Conservation (phyloP, 2,888 invertebrate genomes). For the Phoenoteleia sp. region DNA sequence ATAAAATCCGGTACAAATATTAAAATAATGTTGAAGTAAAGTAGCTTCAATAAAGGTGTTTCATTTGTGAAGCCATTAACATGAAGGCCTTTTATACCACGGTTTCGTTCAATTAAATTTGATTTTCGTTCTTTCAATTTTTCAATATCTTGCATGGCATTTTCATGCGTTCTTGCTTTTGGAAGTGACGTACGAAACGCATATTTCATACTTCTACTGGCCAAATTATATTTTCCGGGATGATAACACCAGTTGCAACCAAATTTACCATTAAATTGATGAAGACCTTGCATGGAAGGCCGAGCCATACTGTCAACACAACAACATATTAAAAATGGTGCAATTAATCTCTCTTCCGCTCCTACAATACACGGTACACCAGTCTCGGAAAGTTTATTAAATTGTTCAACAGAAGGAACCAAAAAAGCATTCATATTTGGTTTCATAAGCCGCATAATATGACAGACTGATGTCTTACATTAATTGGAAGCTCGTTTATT, state of each 20-base stretch:
- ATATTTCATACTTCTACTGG: neutral
- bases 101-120: neutral
- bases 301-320: neutral
- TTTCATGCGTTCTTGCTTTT: neutral
- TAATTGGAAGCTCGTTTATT: neutral
- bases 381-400: neutral
- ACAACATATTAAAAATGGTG: neutral
- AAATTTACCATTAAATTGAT: neutral
- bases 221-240: neutral
- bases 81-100: neutral
- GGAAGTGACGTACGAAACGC: neutral
- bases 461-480: neutral
- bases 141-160: neutral
- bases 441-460: neutral
- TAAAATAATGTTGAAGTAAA: neutral
- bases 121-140: neutral
- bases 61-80: neutral
- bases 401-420: neutral
- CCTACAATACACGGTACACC: neutral
- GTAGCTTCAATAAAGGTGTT: neutral
- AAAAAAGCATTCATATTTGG: neutral
- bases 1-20: conserved; percentile 6
- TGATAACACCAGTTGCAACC: conserved; percentile 7
- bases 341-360: neutral
- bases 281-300: neutral